These are phyloP conservation scores for Tenodera sinensis DNA, from an alignment of 2,888 invertebrate genomes.

Conservation along the genomic window DNA sequence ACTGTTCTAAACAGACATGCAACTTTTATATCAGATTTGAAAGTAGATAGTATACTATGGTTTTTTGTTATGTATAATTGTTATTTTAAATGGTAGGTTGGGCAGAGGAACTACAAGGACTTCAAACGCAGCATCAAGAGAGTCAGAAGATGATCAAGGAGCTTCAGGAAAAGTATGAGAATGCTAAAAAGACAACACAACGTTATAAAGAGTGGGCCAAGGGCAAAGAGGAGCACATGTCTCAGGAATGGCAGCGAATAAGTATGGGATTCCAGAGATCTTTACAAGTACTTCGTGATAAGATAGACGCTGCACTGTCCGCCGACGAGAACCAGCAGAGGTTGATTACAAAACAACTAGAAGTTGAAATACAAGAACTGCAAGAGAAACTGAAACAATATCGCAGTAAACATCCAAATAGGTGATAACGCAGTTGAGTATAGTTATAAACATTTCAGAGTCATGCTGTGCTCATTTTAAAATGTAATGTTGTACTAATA, in stretches of 20 bases:
- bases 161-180: background rate
- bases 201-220: slow-evolving; percentile 6
- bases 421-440: background rate
- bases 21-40: too few species aligned
- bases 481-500: background rate
- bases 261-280: background rate
- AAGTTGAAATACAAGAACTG: background rate
- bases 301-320: background rate
- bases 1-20: too few species aligned
- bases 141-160: background rate
- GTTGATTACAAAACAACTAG: background rate
- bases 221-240: background rate
- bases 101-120: background rate
- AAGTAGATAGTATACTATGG: background rate
- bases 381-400: background rate
- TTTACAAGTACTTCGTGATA: background rate
- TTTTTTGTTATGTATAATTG: background rate
- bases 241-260: slow-evolving; percentile 3
- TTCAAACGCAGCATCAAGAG: background rate
- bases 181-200: background rate
- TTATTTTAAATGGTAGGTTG: background rate
- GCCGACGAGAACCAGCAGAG: background rate
- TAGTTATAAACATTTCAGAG: background rate
- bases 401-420: background rate
- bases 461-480: background rate